Conservation (phyloP, 2,113 vertebrate genomes). For the Cairina moschata region DNA sequence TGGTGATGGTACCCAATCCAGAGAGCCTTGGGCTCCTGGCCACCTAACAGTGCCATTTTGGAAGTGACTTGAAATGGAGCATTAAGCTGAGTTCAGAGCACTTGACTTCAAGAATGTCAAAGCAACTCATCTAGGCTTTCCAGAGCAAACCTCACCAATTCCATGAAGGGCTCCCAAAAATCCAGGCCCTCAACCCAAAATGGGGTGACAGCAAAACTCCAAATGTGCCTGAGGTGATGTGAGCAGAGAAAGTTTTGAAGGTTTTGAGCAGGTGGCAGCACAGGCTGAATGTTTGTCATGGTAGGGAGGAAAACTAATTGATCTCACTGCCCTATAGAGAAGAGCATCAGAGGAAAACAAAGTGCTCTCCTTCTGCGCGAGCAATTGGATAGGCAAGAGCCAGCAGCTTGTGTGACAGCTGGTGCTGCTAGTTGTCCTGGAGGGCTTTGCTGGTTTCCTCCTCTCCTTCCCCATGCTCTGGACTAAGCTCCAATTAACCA, state of each 20-base stretch:
- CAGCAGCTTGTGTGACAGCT: slow-evolving; percentile 65
- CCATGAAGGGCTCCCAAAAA: neutral
- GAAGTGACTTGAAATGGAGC: neutral
- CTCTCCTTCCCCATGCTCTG: neutral
- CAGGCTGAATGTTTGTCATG: neutral
- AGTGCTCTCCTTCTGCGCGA: neutral
- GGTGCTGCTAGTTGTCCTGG: slow-evolving; percentile 46
- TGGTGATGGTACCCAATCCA: neutral
- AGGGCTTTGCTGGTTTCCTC: neutral
- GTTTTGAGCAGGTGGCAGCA: neutral
- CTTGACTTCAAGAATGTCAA: neutral
- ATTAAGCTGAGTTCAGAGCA: neutral
- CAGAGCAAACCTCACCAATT: neutral
- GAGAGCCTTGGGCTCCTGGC: neutral
- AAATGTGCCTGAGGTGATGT: neutral
- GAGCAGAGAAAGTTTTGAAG: neutral
- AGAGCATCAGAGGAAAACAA: neutral
- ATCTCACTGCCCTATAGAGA: neutral
- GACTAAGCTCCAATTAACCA: slow-evolving; percentile 23
- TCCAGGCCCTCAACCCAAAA: neutral
- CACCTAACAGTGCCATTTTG: neutral
- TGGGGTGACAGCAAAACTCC: neutral
- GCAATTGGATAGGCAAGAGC: neutral
- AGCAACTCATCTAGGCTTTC: neutral
- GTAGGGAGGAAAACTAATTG: neutral